phyloP scores from a whole-genome alignment of 2,113 vertebrate species.

The Lutjanus erythropterus region DNA sequence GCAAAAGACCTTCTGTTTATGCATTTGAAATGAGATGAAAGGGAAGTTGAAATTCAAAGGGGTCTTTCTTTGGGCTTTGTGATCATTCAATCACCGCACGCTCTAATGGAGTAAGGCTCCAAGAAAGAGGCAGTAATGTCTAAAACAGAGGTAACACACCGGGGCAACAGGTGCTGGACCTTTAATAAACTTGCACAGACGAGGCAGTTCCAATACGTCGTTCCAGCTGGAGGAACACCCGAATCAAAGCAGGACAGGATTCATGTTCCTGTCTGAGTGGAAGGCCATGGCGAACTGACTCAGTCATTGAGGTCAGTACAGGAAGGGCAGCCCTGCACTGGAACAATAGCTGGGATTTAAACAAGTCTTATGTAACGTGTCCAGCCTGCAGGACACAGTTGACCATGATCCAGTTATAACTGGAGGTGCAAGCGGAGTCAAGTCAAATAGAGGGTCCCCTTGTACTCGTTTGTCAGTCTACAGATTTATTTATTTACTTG shows the following conservation, averaged over 20 bases:
- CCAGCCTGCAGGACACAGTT: constrained; percentile 49
- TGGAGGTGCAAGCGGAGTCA: constrained; percentile 27
- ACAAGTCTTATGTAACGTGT: constrained; percentile 69
- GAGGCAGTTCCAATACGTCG: not conserved
- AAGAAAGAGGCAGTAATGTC: not conserved
- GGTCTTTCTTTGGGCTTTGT: not conserved
- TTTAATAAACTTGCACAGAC: not conserved
- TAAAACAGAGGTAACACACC: constrained; percentile 16
- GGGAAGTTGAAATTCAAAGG: not conserved
- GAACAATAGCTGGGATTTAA: constrained; percentile 81
- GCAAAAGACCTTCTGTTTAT: not conserved
- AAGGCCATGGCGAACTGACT: constrained; percentile 45
- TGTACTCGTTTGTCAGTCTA: constrained; percentile 23
- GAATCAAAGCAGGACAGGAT: constrained; percentile 7
- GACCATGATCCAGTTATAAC: constrained; percentile 31
- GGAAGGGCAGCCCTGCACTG: constrained; percentile 71
- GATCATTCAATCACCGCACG: constrained; percentile 15
- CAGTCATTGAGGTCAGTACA: constrained; percentile 57
- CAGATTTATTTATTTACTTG: constrained; percentile 2
- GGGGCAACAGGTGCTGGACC: constrained; percentile 47
- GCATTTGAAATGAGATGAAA: not conserved
- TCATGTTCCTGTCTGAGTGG: constrained; percentile 23
- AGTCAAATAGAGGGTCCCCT: constrained; percentile 22
- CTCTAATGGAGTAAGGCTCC: not conserved
- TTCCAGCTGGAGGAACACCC: constrained; percentile 13